These are phyloP conservation scores for Saccopteryx bilineata DNA, from an alignment of 2,113 vertebrate species.

Conservation along the genomic window DNA sequence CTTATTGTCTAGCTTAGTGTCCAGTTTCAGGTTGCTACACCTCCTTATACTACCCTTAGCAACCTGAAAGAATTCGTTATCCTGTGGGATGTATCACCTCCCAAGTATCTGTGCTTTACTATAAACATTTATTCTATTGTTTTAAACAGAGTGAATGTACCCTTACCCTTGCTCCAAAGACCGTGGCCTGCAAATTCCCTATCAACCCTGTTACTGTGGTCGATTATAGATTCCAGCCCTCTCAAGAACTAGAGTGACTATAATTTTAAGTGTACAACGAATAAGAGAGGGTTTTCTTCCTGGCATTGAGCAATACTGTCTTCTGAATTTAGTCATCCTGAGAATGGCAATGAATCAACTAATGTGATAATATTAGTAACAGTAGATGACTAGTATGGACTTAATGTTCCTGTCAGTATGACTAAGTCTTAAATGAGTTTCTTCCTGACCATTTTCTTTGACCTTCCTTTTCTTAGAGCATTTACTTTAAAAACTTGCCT, in stretches of 20 bases:
- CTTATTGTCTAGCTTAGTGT: constrained; percentile 67
- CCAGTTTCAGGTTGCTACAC: constrained; percentile 57
- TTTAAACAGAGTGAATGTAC: constrained; percentile 50
- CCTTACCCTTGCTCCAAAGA: constrained; percentile 61
- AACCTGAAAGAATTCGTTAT: constrained; percentile 65
- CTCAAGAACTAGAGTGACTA: neutral
- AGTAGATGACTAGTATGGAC: neutral
- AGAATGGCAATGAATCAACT: neutral
- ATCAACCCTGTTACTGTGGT: neutral
- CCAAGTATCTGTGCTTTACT: constrained; percentile 1
- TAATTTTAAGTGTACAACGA: neutral
- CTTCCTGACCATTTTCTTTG: neutral
- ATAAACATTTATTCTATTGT: constrained; percentile 14
- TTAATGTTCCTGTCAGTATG: neutral
- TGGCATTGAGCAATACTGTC: neutral
- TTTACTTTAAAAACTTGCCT: constrained; percentile 10
- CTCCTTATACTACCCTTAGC: constrained; percentile 61
- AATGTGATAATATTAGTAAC: neutral
- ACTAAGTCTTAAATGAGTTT: neutral
- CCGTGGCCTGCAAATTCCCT: neutral
- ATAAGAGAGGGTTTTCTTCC: neutral
- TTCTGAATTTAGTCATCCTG: neutral
- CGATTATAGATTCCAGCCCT: neutral
- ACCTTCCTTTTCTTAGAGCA: neutral
- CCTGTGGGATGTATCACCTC: constrained; percentile 39